A percentile compares a stretch with the other conserved stretches of the same genome.
Evolutionary conservation across 2,113 vertebrate genomes (phyloP).

Genomic region (Carollia perspicillata): DNA sequence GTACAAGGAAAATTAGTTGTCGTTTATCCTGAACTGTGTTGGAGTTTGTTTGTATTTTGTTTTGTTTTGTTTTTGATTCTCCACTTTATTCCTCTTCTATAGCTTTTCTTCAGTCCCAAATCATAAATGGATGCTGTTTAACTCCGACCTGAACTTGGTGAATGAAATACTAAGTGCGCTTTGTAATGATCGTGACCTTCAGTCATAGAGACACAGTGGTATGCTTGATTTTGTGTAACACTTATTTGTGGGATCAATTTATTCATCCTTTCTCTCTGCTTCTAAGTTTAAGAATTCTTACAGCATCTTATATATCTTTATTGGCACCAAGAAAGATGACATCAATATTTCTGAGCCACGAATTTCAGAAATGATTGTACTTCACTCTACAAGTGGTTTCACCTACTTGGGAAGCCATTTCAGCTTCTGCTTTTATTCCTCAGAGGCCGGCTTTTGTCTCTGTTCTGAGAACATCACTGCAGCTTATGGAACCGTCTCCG

Average conservation of each 20-base stretch:
- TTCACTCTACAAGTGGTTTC: not conserved
- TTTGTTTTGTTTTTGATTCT: not conserved
- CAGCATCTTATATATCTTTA: not conserved
- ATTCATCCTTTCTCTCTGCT: not conserved
- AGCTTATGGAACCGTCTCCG: not conserved
- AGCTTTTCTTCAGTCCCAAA: not conserved
- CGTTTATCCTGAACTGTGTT: not conserved
- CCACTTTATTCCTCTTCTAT: not conserved
- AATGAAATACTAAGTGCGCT: not conserved
- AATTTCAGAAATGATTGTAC: not conserved
- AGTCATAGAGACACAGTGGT: not conserved
- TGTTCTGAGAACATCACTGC: not conserved
- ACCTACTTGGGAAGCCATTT: not conserved
- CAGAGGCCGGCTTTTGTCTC: not conserved
- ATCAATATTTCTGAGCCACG: not conserved
- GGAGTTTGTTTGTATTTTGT: not conserved
- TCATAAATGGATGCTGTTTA: not conserved
- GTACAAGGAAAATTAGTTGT: slow-evolving; percentile 38
- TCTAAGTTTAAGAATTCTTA: not conserved
- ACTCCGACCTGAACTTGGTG: not conserved
- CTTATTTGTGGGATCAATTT: not conserved
- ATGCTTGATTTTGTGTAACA: not conserved
- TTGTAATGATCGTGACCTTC: not conserved
- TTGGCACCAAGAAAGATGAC: not conserved
- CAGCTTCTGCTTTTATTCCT: not conserved